Conservation (phyloP, 1,140 invertebrate species). For the Musca domestica region DNA sequence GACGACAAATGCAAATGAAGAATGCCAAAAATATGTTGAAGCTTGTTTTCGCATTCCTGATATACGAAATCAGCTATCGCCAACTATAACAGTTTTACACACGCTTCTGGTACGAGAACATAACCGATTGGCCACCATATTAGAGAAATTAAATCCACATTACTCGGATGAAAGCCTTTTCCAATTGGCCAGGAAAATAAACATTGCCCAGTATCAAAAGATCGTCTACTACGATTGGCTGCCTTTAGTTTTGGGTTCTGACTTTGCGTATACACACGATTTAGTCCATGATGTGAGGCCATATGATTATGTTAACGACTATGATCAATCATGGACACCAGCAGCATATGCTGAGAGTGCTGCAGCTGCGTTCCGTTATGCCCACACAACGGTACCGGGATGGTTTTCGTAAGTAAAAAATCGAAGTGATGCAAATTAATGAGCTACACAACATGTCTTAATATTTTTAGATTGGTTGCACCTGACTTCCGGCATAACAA, state of each 20-base stretch:
- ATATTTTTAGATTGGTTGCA: slow-evolving; percentile 60
- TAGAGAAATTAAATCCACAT: slow-evolving; percentile 76
- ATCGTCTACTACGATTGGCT: slow-evolving; percentile 84
- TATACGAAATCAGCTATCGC: slow-evolving; percentile 80
- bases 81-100: slow-evolving; percentile 76
- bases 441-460: too few relatives aligned
- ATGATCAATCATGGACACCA: slow-evolving; percentile 75
- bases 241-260: slow-evolving; percentile 70
- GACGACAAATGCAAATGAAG: slow-evolving; percentile 61
- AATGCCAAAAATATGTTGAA: slow-evolving; percentile 62
- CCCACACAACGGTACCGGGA: slow-evolving; percentile 78
- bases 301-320: slow-evolving; percentile 76
- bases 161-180: slow-evolving; percentile 83
- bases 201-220: slow-evolving; percentile 74
- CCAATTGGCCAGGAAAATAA: slow-evolving; percentile 81
- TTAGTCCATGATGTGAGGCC: slow-evolving; percentile 60
- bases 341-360: slow-evolving; percentile 79
- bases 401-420: slow-evolving; percentile 65
- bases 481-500: slow-evolving; percentile 60
- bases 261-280: slow-evolving; percentile 66
- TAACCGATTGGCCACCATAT: slow-evolving; percentile 75
- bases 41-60: slow-evolving; percentile 75
- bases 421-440: too few relatives aligned
- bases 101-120: slow-evolving; percentile 84
- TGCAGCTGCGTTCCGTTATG: slow-evolving; percentile 80